These are phyloP conservation scores for Poecilia velifera DNA, from an alignment of 2,797 vertebrate species.

Conservation along the genomic window DNA sequence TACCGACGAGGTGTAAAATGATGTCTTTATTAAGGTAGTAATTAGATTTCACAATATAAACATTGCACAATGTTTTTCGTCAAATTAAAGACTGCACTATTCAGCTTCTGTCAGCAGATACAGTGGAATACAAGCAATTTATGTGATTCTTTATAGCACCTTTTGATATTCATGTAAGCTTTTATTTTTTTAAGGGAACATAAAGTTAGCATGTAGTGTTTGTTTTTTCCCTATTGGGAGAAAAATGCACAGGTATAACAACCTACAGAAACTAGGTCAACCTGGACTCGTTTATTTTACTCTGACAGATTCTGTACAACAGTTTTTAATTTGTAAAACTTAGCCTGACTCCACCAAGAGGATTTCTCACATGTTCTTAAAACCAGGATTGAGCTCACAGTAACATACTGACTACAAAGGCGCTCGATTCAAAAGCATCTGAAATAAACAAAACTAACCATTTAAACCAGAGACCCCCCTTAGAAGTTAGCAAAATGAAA, in stretches of 20 bases:
- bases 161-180: background rate
- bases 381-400: too few relatives aligned
- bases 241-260: background rate
- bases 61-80: background rate
- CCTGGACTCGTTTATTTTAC: background rate
- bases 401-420: background rate
- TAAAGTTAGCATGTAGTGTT: background rate
- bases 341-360: background rate
- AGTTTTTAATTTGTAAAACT: background rate
- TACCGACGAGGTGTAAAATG: background rate
- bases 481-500: slow-evolving; percentile 2
- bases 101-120: background rate
- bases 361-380: background rate
- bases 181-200: background rate
- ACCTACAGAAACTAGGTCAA: background rate
- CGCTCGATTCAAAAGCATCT: background rate
- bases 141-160: background rate
- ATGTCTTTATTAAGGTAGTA: background rate
- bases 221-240: background rate
- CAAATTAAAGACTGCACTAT: background rate
- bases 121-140: background rate
- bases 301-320: background rate
- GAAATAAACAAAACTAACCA: background rate
- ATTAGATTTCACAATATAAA: background rate
- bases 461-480: slow-evolving; percentile 1